phyloP scores from a whole-genome alignment of 2,113 vertebrate species.

The Vireo altiloquus region DNA sequence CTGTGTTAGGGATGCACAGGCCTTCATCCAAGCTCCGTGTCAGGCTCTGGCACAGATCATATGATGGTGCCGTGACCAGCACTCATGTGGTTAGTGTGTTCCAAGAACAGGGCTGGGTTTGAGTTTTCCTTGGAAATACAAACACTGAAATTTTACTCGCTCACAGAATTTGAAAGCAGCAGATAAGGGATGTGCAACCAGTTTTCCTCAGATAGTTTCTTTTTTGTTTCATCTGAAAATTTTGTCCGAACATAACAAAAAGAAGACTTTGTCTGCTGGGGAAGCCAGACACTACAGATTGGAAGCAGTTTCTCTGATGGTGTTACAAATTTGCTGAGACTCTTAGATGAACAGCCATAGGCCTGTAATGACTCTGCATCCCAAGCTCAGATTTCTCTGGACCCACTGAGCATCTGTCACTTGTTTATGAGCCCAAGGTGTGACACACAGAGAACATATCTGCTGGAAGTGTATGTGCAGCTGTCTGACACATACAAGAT shows the following conservation, averaged over 20 bases:
- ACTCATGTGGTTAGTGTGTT: neutral
- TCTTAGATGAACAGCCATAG: neutral
- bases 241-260: neutral
- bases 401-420: neutral
- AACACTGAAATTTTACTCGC: neutral
- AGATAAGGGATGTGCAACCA: neutral
- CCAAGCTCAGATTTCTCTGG: neutral
- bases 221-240: neutral
- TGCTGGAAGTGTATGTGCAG: neutral
- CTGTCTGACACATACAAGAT: neutral
- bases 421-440: neutral
- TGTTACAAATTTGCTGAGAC: neutral
- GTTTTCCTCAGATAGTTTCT: neutral
- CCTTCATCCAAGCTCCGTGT: neutral
- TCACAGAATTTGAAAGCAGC: neutral
- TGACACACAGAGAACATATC: rapidly evolving
- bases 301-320: neutral
- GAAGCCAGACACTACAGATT: neutral
- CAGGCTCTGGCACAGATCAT: neutral
- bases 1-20: neutral
- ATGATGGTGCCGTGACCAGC: neutral
- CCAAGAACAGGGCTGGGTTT: neutral
- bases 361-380: neutral
- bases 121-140: neutral
- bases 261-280: neutral